phyloP scores from a whole-genome alignment of 2,888 invertebrate species.

The Maniola hyperantus region DNA sequence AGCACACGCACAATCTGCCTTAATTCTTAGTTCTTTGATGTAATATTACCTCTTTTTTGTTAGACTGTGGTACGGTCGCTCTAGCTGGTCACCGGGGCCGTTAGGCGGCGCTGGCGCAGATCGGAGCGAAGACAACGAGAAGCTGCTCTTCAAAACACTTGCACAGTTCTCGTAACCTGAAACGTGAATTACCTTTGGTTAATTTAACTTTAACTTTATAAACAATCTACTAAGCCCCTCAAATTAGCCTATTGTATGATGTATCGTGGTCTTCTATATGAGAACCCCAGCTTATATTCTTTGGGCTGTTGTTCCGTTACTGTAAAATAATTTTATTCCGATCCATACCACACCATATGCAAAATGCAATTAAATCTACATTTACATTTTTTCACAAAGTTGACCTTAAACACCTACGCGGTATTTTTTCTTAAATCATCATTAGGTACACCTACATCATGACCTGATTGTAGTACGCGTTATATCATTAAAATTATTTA shows the following conservation, averaged over 20 bases:
- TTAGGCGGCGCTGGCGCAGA: conserved; percentile 79
- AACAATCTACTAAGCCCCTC: too few species aligned
- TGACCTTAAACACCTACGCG: conserved; percentile 1
- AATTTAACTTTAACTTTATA: not conserved
- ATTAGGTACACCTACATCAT: not conserved
- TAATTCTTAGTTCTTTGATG: too few species aligned
- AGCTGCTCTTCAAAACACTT: conserved; percentile 86
- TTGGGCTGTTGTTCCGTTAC: too few species aligned
- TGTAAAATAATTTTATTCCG: too few species aligned
- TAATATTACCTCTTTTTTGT: conserved; percentile 85
- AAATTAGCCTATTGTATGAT: too few species aligned
- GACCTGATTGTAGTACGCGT: not conserved
- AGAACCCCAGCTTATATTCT: too few species aligned
- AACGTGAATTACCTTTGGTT: conserved; percentile 45
- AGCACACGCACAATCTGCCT: too few species aligned
- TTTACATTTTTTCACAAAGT: not conserved
- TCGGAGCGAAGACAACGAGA: conserved; percentile 91
- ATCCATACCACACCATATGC: not conserved
- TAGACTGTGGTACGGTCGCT: conserved; percentile 92
- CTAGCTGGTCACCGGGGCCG: conserved; percentile 78
- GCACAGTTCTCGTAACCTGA: conserved; percentile 86
- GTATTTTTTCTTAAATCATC: not conserved
- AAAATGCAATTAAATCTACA: not conserved
- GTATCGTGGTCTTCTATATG: too few species aligned
- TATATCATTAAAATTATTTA: conserved; percentile 4